Conservation (phyloP, 2,797 vertebrate genomes). For the Premnoplex brunnescens region DNA sequence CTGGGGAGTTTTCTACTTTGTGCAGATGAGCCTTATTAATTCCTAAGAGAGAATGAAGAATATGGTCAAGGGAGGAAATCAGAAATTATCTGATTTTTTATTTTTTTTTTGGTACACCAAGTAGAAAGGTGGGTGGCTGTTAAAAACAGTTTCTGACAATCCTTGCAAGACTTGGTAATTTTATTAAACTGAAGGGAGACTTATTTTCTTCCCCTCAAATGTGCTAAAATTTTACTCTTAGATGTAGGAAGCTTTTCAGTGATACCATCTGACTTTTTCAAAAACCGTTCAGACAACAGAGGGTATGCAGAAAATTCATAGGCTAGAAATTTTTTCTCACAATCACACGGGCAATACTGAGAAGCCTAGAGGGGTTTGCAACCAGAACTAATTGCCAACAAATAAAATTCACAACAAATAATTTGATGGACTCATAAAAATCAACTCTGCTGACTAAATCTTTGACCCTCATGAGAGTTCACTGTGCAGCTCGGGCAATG, state of each 20-base stretch:
- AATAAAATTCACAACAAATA: background rate
- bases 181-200: background rate
- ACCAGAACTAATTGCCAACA: background rate
- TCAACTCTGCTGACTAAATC: background rate
- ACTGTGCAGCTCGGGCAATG: background rate
- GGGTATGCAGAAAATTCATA: background rate
- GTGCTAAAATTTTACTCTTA: background rate
- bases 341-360: background rate
- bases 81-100: background rate
- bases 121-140: background rate
- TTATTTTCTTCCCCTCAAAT: background rate
- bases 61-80: background rate
- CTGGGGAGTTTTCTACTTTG: constrained; percentile 11
- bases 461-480: background rate
- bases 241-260: background rate
- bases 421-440: background rate
- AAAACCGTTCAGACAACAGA: background rate
- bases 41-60: background rate
- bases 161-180: background rate
- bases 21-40: constrained; percentile 21
- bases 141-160: background rate
- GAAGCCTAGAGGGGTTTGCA: background rate
- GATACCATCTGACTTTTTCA: background rate
- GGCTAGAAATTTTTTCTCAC: background rate
- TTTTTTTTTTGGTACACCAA: background rate